Base-by-base conservation (phyloP, 2,888 invertebrate genomes). In the Eupithecia abbreviata region DNA sequence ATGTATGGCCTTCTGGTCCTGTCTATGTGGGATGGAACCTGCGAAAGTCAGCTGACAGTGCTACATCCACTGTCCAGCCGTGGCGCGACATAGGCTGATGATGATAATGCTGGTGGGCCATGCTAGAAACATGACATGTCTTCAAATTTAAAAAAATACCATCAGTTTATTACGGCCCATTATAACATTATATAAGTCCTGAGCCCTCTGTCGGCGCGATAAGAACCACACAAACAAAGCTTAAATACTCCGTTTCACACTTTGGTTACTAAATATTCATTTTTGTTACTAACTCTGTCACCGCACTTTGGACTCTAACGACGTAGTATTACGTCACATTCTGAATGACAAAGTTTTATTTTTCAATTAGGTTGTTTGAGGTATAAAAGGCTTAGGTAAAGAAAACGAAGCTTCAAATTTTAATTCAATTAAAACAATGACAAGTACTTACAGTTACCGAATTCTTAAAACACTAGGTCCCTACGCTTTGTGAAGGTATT, bases 301-400 rank as follows among this genome's bases (percentile, higher is more conserved):
- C 13, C 1, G 65, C 42, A 66, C 1, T 41, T 66, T 42, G 41
- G 13, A 66, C 65, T 42, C 65, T 66, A 13, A 42, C 6, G 2
- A 66, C 15, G 4, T 42, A 42, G 65, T 3, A 13, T 66, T 41
- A 66, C 3, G 65, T 41, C 65, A 12, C 41, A 66, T 66, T 66
- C 9, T 42, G 65, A 6, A 66, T 15, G 65, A 66, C 41, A 66
- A 41, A 66, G 5, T 66, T 66, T 30, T 42, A 66, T 42, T 66
- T 66, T 66, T 66, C 65, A 41, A 66, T 66, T 42, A 66, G 18
- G 12, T 42, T 66, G 65, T 66, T 66, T 58, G 58, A 13, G 65
- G 65, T 66, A 15, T 66, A 65, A 65, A 65, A 10, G 41, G 65
- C 65, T 65, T 65, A 58, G 30, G 65, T 65, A 41, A 66, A 15